These are phyloP conservation scores for Odontomyia ornata DNA, from an alignment of 2,888 invertebrate genomes.

Conservation along the genomic window DNA sequence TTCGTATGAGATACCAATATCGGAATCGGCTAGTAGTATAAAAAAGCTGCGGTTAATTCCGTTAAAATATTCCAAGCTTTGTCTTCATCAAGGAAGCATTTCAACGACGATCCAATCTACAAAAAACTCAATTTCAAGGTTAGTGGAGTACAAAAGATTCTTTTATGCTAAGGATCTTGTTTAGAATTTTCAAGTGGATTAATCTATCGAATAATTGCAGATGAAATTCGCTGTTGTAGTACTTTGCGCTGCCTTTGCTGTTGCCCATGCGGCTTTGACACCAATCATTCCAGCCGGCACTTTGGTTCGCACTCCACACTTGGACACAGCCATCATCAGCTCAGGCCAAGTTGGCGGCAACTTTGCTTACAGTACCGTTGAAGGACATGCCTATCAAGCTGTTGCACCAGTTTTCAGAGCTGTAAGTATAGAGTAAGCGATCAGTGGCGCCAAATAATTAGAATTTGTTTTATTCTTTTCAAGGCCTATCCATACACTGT, in stretches of 20 bases:
- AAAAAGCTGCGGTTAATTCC: slow-evolving; percentile 40
- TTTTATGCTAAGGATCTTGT: background rate
- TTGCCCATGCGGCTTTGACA: slow-evolving; percentile 40
- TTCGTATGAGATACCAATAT: background rate
- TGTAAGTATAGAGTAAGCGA: slow-evolving; percentile 46
- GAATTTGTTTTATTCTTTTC: no score
- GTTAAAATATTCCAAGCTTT: slow-evolving; percentile 34
- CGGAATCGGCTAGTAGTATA: slow-evolving; percentile 6
- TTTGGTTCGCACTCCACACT: slow-evolving; percentile 62
- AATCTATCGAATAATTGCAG: slow-evolving; percentile 31
- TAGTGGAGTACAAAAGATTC: background rate
- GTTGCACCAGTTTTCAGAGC: slow-evolving; percentile 61
- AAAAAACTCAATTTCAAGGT: slow-evolving; percentile 38
- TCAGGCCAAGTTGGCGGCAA: slow-evolving; percentile 67
- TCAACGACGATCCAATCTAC: slow-evolving; percentile 10
- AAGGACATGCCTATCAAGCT: slow-evolving; percentile 66
- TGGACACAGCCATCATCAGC: slow-evolving; percentile 67
- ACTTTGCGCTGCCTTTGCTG: slow-evolving; percentile 36
- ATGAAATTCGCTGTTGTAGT: slow-evolving; percentile 48
- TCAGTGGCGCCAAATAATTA: slow-evolving; percentile 21
- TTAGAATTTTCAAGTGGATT: slow-evolving; percentile 20
- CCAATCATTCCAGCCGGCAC: slow-evolving; percentile 52
- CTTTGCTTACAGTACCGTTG: slow-evolving; percentile 67
- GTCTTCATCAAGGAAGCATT: slow-evolving; percentile 42
- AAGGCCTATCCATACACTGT: slow-evolving; percentile 30